phyloP scores from a whole-genome alignment of 2,797 vertebrate genomes.

The Loris lydekkerianus region DNA sequence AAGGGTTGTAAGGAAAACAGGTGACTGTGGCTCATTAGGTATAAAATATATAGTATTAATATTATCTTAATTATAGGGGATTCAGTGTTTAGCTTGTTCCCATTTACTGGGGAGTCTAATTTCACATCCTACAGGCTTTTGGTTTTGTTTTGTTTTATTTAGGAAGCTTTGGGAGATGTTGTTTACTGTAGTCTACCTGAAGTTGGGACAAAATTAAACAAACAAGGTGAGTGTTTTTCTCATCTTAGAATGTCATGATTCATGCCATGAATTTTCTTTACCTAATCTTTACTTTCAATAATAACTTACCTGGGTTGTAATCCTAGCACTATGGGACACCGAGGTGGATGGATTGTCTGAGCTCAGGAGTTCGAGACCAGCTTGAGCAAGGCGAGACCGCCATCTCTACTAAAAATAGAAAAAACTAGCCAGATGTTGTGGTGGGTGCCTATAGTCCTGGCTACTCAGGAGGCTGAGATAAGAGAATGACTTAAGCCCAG shows the following conservation, averaged over 20 bases:
- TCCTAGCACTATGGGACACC: too few relatives aligned
- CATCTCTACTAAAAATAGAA: too few relatives aligned
- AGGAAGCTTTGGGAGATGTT: slow-evolving; percentile 98
- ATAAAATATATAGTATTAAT: neutral
- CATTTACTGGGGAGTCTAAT: neutral
- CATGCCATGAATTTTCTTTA: slow-evolving; percentile 37
- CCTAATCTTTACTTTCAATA: neutral
- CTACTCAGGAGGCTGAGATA: too few relatives aligned
- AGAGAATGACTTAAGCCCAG: too few relatives aligned
- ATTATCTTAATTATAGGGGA: neutral
- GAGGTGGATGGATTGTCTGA: too few relatives aligned
- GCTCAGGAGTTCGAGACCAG: too few relatives aligned
- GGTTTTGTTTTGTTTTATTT: slow-evolving; percentile 70
- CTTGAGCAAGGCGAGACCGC: too few relatives aligned
- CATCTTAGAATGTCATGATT: slow-evolving; percentile 8
- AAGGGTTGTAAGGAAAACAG: neutral
- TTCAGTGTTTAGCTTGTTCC: neutral
- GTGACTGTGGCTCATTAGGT: neutral
- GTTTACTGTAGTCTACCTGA: slow-evolving; percentile 99
- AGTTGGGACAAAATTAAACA: slow-evolving; percentile 95
- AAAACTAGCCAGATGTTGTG: too few relatives aligned
- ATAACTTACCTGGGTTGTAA: neutral
- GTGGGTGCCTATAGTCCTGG: too few relatives aligned
- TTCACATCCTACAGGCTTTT: slow-evolving; percentile 23
- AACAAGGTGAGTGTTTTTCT: slow-evolving; percentile 91